A percentile compares a stretch with the other conserved stretches of the same genome.
Conservation (phyloP, 37 sponge, comb jelly and placozoan genomes). For the Lycopodina hypogea region DNA sequence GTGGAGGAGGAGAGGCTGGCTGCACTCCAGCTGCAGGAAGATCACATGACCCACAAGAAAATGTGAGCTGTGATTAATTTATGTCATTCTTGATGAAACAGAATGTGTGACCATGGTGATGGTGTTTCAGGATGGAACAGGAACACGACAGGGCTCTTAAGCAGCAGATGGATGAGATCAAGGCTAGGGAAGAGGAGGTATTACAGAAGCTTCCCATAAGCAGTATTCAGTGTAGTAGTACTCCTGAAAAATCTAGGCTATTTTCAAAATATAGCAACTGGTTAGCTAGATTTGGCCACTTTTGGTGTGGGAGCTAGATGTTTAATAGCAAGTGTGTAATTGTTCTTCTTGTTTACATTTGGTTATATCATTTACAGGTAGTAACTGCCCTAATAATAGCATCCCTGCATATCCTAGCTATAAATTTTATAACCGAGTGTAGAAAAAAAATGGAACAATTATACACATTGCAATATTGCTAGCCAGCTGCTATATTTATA, state of each 20-base stretch:
- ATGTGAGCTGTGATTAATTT: constrained; percentile 23
- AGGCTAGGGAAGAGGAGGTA: constrained; percentile 70
- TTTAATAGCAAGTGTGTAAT: no score
- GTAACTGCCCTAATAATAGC: no score
- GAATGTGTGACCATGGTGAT: neutral
- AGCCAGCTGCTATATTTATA: no score
- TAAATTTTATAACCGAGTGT: no score
- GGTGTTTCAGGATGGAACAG: constrained; percentile 50
- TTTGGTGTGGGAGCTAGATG: no score
- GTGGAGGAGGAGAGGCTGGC: constrained; percentile 61
- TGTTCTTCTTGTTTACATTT: no score
- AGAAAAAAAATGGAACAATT: no score
- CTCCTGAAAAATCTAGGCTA: neutral
- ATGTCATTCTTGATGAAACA: neutral
- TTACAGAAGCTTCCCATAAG: neutral
- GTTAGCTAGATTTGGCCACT: no score
- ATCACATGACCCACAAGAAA: constrained; percentile 32
- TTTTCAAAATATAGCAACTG: neutral
- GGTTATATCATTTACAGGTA: no score
- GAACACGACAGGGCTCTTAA: constrained; percentile 35
- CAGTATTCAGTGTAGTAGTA: no score
- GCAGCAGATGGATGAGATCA: constrained; percentile 75
- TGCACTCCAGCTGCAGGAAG: constrained; percentile 56
- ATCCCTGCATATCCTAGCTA: no score
- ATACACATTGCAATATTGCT: no score